Evolutionary conservation across 1,140 invertebrate species (phyloP).

Genomic region (Cotesia chilonis): DNA sequence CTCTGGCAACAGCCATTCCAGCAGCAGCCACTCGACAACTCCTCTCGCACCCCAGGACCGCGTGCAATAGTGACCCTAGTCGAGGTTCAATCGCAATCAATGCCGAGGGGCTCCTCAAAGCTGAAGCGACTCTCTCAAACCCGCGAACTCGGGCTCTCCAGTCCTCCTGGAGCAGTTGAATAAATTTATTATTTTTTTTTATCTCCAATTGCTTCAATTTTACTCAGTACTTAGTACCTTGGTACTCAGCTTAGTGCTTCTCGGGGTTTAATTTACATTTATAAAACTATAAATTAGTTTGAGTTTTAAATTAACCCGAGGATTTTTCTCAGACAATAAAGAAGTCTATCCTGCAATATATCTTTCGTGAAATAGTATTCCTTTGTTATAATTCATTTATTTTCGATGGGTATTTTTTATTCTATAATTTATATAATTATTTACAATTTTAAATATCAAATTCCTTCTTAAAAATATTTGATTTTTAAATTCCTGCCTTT

Average conservation of each 20-base stretch:
- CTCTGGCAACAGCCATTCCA: conserved; percentile 67
- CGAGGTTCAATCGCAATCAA: conserved; percentile 68
- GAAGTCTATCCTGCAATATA: no score
- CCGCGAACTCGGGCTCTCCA: conserved; percentile 70
- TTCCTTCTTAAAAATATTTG: no score
- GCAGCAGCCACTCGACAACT: conserved; percentile 71
- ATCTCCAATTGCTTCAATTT: no score
- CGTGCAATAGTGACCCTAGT: conserved; percentile 71
- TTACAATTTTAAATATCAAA: no score
- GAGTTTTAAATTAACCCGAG: background rate
- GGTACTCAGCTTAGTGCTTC: no score
- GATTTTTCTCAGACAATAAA: no score
- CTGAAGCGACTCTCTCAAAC: conserved; percentile 66
- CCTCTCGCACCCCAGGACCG: conserved; percentile 68
- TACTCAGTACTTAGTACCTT: no score
- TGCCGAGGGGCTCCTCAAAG: conserved; percentile 65
- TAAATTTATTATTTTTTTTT: conserved; percentile 17
- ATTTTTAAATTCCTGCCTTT: no score
- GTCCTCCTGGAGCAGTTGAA: conserved; percentile 61
- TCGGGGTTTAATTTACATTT: conserved; percentile 17
- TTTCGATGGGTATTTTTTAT: no score
- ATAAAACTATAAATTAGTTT: conserved; percentile 6
- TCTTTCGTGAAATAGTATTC: no score
- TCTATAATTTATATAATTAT: no score
- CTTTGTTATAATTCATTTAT: no score